phyloP scores from a whole-genome alignment of 2,113 vertebrate species.

The Anser brachyrhynchus region DNA sequence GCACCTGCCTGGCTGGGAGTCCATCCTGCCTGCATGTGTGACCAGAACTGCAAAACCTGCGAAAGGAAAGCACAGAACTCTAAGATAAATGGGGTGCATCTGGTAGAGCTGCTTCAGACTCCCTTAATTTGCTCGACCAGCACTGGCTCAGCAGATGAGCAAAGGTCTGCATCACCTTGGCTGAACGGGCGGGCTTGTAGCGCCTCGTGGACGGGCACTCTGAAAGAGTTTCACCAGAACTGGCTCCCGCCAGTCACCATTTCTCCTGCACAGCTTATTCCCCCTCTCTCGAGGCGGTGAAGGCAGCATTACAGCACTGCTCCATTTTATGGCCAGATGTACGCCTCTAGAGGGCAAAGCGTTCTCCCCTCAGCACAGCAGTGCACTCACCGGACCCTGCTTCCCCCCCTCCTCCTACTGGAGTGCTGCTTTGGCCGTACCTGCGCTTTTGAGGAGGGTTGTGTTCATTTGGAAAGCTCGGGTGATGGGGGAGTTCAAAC shows the following conservation, averaged over 20 bases:
- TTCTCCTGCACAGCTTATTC: not conserved
- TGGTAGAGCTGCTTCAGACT: not conserved
- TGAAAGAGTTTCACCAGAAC: rapidly evolving
- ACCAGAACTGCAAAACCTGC: not conserved
- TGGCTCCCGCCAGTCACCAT: not conserved
- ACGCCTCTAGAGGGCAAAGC: not conserved
- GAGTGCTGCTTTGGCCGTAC: not conserved
- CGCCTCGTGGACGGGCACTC: not conserved
- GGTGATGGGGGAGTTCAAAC: not conserved
- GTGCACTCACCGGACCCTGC: not conserved
- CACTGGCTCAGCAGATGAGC: not conserved
- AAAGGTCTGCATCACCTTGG: not conserved
- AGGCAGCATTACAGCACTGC: rapidly evolving
- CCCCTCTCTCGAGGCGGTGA: rapidly evolving
- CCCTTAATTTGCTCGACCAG: not conserved
- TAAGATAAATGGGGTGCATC: not conserved
- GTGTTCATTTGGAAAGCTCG: not conserved
- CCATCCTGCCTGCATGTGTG: not conserved
- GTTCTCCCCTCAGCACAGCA: not conserved
- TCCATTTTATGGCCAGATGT: not conserved
- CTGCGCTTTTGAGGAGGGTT: not conserved
- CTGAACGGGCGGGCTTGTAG: not conserved
- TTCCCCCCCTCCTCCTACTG: not conserved
- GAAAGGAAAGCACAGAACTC: not conserved
- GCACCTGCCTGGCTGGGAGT: not conserved